Conservation (phyloP, 2,888 invertebrate genomes). For the Calameuta idolon region DNA sequence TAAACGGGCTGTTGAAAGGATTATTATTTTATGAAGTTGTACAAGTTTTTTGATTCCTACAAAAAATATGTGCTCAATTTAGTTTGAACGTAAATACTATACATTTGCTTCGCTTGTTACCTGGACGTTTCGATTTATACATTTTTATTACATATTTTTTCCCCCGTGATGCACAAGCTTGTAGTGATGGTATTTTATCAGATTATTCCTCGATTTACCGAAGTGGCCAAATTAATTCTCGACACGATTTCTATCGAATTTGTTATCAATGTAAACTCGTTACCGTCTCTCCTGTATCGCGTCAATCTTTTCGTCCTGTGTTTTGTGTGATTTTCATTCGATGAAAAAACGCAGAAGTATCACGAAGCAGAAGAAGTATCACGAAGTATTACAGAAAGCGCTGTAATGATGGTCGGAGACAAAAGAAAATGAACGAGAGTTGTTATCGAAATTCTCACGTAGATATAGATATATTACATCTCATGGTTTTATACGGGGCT, state of each 20-base stretch:
- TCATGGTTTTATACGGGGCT: background rate
- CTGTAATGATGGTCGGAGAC: background rate
- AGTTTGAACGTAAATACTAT: background rate
- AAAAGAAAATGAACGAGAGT: background rate
- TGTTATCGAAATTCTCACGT: background rate
- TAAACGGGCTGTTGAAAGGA: background rate
- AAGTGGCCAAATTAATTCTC: conserved; percentile 1
- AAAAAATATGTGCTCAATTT: background rate
- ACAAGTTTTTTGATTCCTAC: background rate
- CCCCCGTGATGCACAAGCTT: background rate
- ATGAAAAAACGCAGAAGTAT: background rate
- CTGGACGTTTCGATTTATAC: too few species aligned
- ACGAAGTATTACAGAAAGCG: background rate
- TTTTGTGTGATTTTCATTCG: background rate
- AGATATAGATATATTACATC: background rate
- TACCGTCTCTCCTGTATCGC: background rate
- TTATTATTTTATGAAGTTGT: background rate
- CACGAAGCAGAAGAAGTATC: background rate
- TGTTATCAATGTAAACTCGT: background rate
- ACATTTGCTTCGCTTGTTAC: background rate
- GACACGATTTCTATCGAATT: background rate
- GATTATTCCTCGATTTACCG: background rate
- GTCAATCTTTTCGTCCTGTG: background rate
- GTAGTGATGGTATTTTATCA: background rate
- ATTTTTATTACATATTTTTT: too few species aligned